A percentile compares a stretch with the other conserved stretches of the same genome.
phyloP scores from a whole-genome alignment of 2,888 invertebrate species.

The Hypercompe scribonia region DNA sequence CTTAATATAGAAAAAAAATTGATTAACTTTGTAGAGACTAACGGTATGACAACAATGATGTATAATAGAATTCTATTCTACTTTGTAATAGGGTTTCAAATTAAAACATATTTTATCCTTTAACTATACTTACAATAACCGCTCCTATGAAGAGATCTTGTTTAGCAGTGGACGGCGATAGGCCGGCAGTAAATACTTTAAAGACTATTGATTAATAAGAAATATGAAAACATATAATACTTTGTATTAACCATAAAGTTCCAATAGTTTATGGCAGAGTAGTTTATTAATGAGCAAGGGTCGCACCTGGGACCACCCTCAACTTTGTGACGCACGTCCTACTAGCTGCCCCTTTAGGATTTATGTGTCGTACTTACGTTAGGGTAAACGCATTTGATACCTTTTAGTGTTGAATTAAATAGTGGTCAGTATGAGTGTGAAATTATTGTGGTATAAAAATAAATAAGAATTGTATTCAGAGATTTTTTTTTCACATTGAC shows the following conservation, averaged over 20 bases:
- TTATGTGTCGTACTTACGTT: conserved; percentile 22
- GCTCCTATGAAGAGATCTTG: too few species aligned
- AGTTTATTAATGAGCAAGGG: conserved; percentile 46
- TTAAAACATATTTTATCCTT: too few species aligned
- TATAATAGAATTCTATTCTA: not conserved
- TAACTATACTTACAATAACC: too few species aligned
- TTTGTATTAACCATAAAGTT: not conserved
- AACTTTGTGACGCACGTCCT: conserved; percentile 57
- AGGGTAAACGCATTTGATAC: conserved; percentile 10
- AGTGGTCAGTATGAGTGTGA: not conserved
- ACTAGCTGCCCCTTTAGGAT: conserved; percentile 36
- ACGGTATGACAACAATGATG: too few species aligned
- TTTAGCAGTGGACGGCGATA: too few species aligned
- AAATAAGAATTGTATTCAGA: too few species aligned
- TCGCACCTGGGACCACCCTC: conserved; percentile 53
- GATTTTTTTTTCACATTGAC: too few species aligned
- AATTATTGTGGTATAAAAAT: too few species aligned
- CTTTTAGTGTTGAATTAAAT: not conserved
- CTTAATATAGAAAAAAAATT: too few species aligned
- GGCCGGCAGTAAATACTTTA: too few species aligned
- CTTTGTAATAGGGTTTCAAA: too few species aligned
- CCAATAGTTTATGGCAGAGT: conserved; percentile 21
- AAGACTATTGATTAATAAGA: not conserved
- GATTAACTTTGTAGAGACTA: too few species aligned
- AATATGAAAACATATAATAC: conserved; percentile 1